Base-by-base conservation (phyloP, 2,113 vertebrate genomes). In the Chloebia gouldiae region DNA sequence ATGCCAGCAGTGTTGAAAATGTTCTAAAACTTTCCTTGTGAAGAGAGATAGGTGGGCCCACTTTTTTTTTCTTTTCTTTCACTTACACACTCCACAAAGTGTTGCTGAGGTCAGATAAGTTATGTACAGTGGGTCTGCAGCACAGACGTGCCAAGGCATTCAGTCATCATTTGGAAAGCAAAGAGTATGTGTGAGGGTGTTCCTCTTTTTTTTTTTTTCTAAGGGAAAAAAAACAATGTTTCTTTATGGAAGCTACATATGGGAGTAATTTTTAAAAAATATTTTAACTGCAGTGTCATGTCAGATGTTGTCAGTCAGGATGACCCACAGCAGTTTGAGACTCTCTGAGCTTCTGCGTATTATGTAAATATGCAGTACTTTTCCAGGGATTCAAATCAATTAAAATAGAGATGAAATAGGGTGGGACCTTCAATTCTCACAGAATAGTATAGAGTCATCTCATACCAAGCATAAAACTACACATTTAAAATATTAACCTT, bases 151-250 rank as follows among this genome's bases (percentile, higher is more conserved):
- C 98, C 98, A 98, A 98, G 88, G 72, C 91, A 97, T 98, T 98
- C 95, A 96, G 97, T 98, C 98, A 98, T 97, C 96, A 78, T 95
- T 98, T 98, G 98, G 98, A 98, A 98, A 97, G 97, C 77, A 90
- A 93, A 83, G 78, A 78, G 57, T 71, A 90, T 93, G 93, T 95
- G 86, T 94, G 95, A 96, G 94, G 96, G 92, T 96, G 96, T 96
- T 98, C 93, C 91, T 97, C 90, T 81, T 91, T 70, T 92, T 95
- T 92, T 68, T 49, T 49, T 57, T 84, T 92, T 95, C 90, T 81
- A 86, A 66, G 79, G 59, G 47, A 83, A 63, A 96, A 97, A 96
- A 97, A 95, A 97, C 93, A 97, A 92, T 92, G 93, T 89, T 97
- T 95, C 92, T 97, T 97, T 97, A 96, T 96, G 93, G 91, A 93